Percentiles rank a stretch among this genome's conserved stretches.
These are phyloP conservation scores for Lepidurus couesii DNA, from an alignment of 1,140 invertebrate genomes.

Conservation along the genomic window DNA sequence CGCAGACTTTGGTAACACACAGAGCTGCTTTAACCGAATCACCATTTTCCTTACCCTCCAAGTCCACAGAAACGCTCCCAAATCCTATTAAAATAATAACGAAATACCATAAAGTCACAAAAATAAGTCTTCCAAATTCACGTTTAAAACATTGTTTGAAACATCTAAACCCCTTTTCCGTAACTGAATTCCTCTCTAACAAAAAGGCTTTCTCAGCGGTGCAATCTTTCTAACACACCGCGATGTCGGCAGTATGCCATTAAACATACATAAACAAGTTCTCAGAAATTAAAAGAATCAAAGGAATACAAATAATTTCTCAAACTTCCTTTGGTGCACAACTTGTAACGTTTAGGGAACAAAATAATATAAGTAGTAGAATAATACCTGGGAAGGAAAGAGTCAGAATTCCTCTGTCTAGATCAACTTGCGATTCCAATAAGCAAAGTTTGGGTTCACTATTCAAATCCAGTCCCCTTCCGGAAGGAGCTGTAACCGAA, in stretches of 20 bases:
- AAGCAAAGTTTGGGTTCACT: conserved; percentile 66
- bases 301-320: no score
- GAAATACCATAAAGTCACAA: no score
- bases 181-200: neutral
- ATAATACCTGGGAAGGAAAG: conserved; percentile 60
- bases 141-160: no score
- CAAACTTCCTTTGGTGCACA: no score
- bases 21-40: conserved; percentile 42
- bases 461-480: conserved; percentile 82
- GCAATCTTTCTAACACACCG: conserved; percentile 30
- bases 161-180: no score
- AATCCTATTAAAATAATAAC: neutral
- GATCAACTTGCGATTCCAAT: conserved; percentile 65
- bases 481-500: conserved; percentile 77
- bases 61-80: neutral
- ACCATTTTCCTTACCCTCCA: conserved; percentile 29
- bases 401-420: conserved; percentile 54
- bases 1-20: conserved; percentile 76
- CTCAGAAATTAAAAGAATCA: neutral
- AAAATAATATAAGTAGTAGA: neutral
- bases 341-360: no score
- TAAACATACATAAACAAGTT: neutral
- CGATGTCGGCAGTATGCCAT: neutral
- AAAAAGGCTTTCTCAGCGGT: conserved; percentile 31
- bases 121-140: no score